A percentile compares a stretch with the other conserved stretches of the same genome.
Conservation (phyloP, 2,113 vertebrate species). For the Bettongia penicillata region DNA sequence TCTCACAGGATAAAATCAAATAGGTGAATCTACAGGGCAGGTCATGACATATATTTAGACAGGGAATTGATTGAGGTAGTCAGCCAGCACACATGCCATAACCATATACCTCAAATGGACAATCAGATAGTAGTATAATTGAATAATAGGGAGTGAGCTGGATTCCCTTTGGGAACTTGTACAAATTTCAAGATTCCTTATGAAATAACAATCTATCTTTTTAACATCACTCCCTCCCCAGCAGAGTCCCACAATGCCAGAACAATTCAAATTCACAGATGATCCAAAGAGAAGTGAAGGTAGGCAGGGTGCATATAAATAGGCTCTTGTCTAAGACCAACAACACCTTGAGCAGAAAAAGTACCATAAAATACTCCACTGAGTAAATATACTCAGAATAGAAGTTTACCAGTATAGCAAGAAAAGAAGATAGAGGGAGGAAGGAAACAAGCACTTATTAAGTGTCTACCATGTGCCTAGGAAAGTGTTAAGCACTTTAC, state of each 20-base stretch:
- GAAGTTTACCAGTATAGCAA: not conserved
- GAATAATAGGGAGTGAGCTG: not conserved
- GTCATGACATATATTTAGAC: not conserved
- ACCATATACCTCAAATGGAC: not conserved
- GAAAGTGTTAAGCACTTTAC: not conserved
- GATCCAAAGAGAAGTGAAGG: not conserved
- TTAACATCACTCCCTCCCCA: not conserved
- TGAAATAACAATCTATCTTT: not conserved
- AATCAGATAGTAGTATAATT: not conserved
- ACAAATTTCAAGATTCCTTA: not conserved
- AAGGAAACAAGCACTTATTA: not conserved
- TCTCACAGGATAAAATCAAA: not conserved
- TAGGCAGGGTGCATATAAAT: not conserved
- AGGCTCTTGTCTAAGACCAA: not conserved
- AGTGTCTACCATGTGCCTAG: not conserved
- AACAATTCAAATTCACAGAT: not conserved
- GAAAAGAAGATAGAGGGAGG: not conserved
- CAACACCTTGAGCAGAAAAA: not conserved
- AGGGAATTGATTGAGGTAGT: not conserved
- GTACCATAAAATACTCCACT: not conserved
- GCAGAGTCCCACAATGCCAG: not conserved
- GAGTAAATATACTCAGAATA: not conserved
- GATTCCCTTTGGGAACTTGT: not conserved
- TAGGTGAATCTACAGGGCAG: not conserved
- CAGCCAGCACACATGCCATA: not conserved